These are phyloP conservation scores for Phyto melanocephala DNA, from an alignment of 2,888 invertebrate species.

Conservation along the genomic window DNA sequence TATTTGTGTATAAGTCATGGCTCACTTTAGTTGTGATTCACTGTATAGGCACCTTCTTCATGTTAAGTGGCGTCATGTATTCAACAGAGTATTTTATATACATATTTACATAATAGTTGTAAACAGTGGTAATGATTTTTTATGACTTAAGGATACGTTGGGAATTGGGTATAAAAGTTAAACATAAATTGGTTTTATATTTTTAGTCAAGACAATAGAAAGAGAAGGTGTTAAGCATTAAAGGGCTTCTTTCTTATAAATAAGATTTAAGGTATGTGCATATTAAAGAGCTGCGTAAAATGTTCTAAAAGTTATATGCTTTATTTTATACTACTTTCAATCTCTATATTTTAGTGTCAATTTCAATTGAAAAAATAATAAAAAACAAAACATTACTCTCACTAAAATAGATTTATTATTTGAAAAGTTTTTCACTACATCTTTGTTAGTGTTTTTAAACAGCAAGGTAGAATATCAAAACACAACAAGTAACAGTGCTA, in stretches of 20 bases:
- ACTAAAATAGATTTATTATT: too few species aligned
- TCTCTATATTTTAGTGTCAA: too few species aligned
- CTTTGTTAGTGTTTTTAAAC: too few species aligned
- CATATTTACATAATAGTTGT: conserved; percentile 9
- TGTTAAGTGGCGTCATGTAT: not conserved
- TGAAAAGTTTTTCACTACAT: too few species aligned
- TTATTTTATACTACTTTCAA: too few species aligned
- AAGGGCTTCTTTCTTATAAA: not conserved
- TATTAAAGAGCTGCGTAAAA: not conserved
- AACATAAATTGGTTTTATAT: not conserved
- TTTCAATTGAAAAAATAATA: conserved; percentile 1
- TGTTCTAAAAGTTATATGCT: too few species aligned
- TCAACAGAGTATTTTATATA: not conserved
- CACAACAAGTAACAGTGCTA: too few species aligned
- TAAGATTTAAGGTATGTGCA: too few species aligned
- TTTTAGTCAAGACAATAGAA: not conserved
- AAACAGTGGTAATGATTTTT: conserved; percentile 51
- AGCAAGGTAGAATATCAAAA: too few species aligned
- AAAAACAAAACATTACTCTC: too few species aligned
- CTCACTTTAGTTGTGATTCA: too few species aligned
- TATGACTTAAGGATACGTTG: conserved; percentile 22
- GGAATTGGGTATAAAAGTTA: conserved; percentile 21
- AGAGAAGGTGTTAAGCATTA: not conserved
- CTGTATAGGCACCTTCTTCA: not conserved
- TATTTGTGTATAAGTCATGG: too few species aligned